Evolutionary conservation across 2,113 vertebrate species (phyloP), one percentile per base, ranked within the genome.

Genomic region (Elanoides forficatus): DNA sequence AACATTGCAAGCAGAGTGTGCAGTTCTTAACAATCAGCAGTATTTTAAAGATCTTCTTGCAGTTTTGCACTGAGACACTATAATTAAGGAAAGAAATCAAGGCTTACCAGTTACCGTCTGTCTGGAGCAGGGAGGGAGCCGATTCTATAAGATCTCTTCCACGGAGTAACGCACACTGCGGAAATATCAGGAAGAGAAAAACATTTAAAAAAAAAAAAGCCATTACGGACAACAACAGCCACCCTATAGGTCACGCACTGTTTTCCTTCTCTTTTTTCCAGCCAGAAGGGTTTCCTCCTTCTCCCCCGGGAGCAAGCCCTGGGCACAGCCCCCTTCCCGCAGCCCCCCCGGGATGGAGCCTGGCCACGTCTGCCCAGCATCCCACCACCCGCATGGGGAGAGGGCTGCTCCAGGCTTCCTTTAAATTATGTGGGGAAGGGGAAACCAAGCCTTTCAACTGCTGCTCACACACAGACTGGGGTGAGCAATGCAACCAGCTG

Each of bases 71-170:
- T 19, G 67, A 96, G 94, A 81, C 52, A 83, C 86, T 95, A n/a
- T 86, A 96, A 96, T 95, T 95, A 94, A 95, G 78, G 73, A 27
- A 95, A 95, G 88, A 97, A 97, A 97, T 95, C 85, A 87, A 96
- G 85, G 67, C 82, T 91, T 85, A 73, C 73, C 73, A 78, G 96
- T 85, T 93, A 70, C 88, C 25, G 11, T 83, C 76, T 75, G 63
- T 66, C 89, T 93, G 63, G 66, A 93, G 60, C 82, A 70, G 52
- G 32, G 67, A 96, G 68, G 72, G 65, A 95, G 66, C 32, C 8
- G 13, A 50, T 59, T 47, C n/a, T 53, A 15, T 11, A 56, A 67
- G 36, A 88, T 74, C 36, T 58, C 60, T 81, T 65, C 73, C 82
- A 78, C 0, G 2, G 71, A 80, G 26, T 10, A 43, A 40, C 2